Conservation (phyloP, 2,113 vertebrate species). For the Columbina picui region DNA sequence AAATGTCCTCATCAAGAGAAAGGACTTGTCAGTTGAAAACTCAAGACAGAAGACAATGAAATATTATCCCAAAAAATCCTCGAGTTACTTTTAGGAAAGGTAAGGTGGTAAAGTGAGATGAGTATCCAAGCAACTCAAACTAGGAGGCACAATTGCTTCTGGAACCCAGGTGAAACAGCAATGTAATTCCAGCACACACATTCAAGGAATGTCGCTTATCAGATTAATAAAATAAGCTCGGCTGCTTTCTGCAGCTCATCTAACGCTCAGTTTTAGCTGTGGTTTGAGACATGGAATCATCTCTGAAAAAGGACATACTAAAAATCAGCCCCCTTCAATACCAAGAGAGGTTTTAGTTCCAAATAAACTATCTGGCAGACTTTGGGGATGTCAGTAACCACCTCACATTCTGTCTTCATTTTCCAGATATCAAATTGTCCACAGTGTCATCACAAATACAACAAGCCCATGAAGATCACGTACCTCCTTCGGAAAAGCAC, state of each 20-base stretch:
- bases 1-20: not conserved
- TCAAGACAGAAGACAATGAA: not conserved
- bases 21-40: not conserved
- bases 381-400: not conserved
- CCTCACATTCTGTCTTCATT: not conserved
- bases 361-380: not conserved
- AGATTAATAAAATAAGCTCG: not conserved
- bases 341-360: not conserved
- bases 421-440: fast-evolving
- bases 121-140: not conserved
- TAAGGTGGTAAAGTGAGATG: not conserved
- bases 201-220: not conserved
- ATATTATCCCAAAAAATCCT: not conserved
- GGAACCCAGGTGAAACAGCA: not conserved
- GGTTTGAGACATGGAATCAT: fast-evolving
- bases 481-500: slow-evolving; percentile 74
- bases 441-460: not conserved
- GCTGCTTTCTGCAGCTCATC: not conserved
- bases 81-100: not conserved
- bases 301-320: not conserved
- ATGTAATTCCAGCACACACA: not conserved
- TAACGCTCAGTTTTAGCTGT: fast-evolving
- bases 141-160: not conserved
- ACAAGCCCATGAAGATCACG: not conserved
- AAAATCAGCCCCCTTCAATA: not conserved